phyloP scores from a whole-genome alignment of 2,797 vertebrate species.

The Ciconia nigra region DNA sequence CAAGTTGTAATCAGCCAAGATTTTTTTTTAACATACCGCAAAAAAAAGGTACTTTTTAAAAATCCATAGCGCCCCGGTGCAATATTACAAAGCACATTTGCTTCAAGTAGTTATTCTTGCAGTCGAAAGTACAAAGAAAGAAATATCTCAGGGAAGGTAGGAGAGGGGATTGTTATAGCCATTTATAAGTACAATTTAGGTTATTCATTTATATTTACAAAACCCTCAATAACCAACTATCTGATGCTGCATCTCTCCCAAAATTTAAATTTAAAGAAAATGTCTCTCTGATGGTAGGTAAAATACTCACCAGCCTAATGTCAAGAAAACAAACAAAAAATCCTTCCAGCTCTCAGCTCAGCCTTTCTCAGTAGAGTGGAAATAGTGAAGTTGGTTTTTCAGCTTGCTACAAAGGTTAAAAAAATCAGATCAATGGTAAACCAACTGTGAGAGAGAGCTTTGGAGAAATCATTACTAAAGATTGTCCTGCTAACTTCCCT shows the following conservation, averaged over 20 bases:
- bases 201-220: neutral
- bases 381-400: slow-evolving; percentile 16
- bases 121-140: neutral
- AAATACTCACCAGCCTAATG: neutral
- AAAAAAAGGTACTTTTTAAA: slow-evolving; percentile 41
- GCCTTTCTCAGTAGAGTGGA: neutral
- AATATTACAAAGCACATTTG: slow-evolving; percentile 22
- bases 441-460: slow-evolving; percentile 11
- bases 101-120: slow-evolving; percentile 14
- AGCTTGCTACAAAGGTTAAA: slow-evolving; percentile 39
- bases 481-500: slow-evolving; percentile 22
- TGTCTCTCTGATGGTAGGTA: neutral
- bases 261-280: neutral
- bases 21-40: slow-evolving; percentile 35
- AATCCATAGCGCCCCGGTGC: neutral
- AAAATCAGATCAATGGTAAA: slow-evolving; percentile 47
- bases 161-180: neutral
- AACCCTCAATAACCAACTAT: neutral
- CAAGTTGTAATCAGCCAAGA: slow-evolving; percentile 71
- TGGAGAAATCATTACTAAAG: slow-evolving; percentile 51
- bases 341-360: neutral
- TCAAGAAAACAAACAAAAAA: slow-evolving; percentile 7
- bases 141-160: neutral
- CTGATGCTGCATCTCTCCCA: neutral
- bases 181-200: neutral